phyloP scores from a whole-genome alignment of 2,888 invertebrate species.

The Yponomeuta plumbellus region DNA sequence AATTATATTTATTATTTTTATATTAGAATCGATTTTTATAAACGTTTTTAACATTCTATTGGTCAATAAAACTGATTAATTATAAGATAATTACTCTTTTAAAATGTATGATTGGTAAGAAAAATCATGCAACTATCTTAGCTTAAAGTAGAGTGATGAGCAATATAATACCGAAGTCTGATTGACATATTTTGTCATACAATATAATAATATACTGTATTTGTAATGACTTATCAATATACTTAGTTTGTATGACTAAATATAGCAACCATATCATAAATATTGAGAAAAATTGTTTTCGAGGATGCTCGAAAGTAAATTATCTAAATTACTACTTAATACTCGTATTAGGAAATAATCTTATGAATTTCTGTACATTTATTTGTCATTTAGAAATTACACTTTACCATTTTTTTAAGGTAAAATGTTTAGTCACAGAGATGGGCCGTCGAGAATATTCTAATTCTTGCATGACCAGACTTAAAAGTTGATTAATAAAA shows the following conservation, averaged over 20 bases:
- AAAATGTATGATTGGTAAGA: conserved; percentile 52
- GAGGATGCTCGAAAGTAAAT: background rate
- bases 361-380: conserved; percentile 41
- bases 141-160: conserved; percentile 39
- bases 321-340: conserved; percentile 5
- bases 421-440: no score
- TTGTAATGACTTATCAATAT: no score
- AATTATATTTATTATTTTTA: conserved; percentile 26
- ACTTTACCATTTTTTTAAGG: conserved; percentile 48
- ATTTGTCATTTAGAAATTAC: conserved; percentile 69
- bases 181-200: background rate
- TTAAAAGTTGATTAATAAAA: no score
- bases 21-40: conserved; percentile 42
- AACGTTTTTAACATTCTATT: conserved; percentile 58
- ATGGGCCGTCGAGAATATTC: no score
- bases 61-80: conserved; percentile 60
- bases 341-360: conserved; percentile 7
- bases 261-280: background rate
- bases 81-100: conserved; percentile 20
- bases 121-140: conserved; percentile 35
- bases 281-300: background rate
- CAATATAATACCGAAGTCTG: conserved; percentile 15
- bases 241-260: background rate
- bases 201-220: background rate
- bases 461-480: no score